A percentile compares a stretch with the other conserved stretches of the same genome.
These are phyloP conservation scores for Perodicticus potto DNA, from an alignment of 2,797 vertebrate species.

Conservation along the genomic window DNA sequence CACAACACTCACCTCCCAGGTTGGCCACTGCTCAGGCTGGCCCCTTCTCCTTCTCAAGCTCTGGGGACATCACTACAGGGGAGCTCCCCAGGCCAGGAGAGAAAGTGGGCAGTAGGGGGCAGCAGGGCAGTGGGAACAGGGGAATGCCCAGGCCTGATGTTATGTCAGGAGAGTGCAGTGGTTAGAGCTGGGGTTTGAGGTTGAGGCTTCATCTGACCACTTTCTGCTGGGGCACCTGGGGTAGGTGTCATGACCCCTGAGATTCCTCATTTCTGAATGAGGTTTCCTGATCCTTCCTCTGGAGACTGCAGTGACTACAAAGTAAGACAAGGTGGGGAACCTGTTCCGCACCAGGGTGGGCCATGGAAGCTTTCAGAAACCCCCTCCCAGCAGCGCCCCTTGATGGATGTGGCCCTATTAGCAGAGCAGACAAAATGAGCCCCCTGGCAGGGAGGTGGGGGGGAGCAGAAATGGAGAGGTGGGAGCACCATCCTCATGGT, in stretches of 20 bases:
- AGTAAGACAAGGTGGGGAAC: background rate
- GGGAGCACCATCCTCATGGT: rapidly evolving
- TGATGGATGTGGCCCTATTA: rapidly evolving
- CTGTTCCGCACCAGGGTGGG: rapidly evolving
- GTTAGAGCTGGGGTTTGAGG: background rate
- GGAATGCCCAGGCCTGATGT: background rate
- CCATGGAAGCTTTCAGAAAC: background rate
- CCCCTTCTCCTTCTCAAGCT: background rate
- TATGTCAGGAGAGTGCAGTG: rapidly evolving
- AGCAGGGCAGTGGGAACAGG: too few relatives aligned
- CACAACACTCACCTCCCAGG: too few relatives aligned
- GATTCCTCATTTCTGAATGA: background rate
- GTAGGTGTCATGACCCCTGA: background rate
- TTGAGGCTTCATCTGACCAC: background rate
- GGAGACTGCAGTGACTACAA: background rate
- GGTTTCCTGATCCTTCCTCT: background rate
- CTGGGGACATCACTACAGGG: background rate
- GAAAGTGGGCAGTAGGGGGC: background rate
- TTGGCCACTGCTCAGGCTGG: background rate
- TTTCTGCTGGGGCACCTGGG: background rate
- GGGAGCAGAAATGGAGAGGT: rapidly evolving
- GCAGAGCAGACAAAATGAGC: background rate
- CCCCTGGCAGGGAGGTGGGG: background rate
- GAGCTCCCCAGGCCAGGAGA: background rate
- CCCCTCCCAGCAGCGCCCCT: rapidly evolving